A percentile compares a stretch with the other conserved stretches of the same genome.
Evolutionary conservation across 2,113 vertebrate genomes (phyloP).

Genomic region (Stigmatopora argus): DNA sequence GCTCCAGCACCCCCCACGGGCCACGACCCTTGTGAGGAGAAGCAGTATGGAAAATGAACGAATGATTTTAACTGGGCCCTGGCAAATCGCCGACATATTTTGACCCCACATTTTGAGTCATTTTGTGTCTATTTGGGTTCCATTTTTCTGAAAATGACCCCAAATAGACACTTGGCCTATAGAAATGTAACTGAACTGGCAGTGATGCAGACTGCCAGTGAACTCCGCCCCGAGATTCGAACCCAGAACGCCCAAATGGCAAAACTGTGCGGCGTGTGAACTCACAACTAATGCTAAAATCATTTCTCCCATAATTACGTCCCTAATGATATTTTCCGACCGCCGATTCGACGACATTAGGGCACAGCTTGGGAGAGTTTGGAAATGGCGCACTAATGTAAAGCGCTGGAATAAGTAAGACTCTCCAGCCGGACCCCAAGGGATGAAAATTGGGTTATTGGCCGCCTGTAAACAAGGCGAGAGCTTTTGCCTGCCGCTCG

Average conservation of each 20-base stretch:
- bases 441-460: slow-evolving; percentile 53
- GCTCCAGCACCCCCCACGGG: too few species aligned
- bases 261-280: background rate
- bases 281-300: background rate
- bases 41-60: too few species aligned
- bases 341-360: slow-evolving; percentile 10
- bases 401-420: slow-evolving; percentile 17
- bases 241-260: background rate
- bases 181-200: background rate
- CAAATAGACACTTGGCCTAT: too few species aligned
- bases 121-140: too few species aligned
- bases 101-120: too few species aligned
- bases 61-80: too few species aligned
- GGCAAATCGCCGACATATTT: too few species aligned
- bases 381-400: slow-evolving; percentile 23
- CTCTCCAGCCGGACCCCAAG: slow-evolving; percentile 28
- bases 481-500: slow-evolving; percentile 44
- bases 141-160: too few species aligned
- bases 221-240: background rate
- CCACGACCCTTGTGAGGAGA: too few species aligned
- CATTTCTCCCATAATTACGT: background rate
- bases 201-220: background rate
- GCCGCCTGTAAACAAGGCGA: slow-evolving; percentile 63
- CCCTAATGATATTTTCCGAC: slow-evolving; percentile 22
- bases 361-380: slow-evolving; percentile 24